Percentiles rank a stretch among this genome's conserved stretches.
Evolutionary conservation across 2,113 vertebrate genomes (phyloP).

Genomic region (Glaucomys volans): DNA sequence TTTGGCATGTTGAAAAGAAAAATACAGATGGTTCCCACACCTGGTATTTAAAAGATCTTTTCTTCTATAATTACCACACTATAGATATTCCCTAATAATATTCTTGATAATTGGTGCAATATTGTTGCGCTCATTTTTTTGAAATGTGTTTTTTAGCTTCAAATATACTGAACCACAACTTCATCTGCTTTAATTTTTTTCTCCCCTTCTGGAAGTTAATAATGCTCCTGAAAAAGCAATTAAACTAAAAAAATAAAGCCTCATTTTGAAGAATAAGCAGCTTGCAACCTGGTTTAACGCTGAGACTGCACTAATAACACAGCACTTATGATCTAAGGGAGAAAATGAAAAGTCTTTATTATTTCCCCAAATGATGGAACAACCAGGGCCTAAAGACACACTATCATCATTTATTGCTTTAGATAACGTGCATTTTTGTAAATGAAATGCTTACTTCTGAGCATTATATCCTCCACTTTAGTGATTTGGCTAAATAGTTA

Average conservation of each 20-base stretch:
- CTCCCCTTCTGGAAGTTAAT: slow-evolving; percentile 83
- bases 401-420: slow-evolving; percentile 81
- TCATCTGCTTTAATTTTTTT: slow-evolving; percentile 67
- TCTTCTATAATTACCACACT: slow-evolving; percentile 52
- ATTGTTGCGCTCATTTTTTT: slow-evolving; percentile 61
- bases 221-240: slow-evolving; percentile 86
- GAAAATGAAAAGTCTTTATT: slow-evolving; percentile 84
- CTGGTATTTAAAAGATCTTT: slow-evolving; percentile 69
- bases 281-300: slow-evolving; percentile 86
- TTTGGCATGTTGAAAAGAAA: slow-evolving; percentile 55
- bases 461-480: slow-evolving; percentile 78
- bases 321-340: slow-evolving; percentile 84
- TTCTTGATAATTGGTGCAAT: slow-evolving; percentile 71
- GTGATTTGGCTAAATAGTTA: slow-evolving; percentile 83
- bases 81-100: slow-evolving; percentile 68
- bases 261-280: slow-evolving; percentile 87
- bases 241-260: slow-evolving; percentile 86
- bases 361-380: slow-evolving; percentile 77
- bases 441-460: slow-evolving; percentile 85
- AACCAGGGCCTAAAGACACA: slow-evolving; percentile 83
- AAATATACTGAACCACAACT: slow-evolving; percentile 73
- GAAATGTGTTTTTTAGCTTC: slow-evolving; percentile 77
- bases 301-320: slow-evolving; percentile 85
- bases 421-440: slow-evolving; percentile 76
- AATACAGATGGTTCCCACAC: slow-evolving; percentile 68